Percentiles rank a stretch among this genome's conserved stretches.
These are phyloP conservation scores for Calosoma granatense DNA, from an alignment of 1,140 invertebrate genomes.

Conservation along the genomic window DNA sequence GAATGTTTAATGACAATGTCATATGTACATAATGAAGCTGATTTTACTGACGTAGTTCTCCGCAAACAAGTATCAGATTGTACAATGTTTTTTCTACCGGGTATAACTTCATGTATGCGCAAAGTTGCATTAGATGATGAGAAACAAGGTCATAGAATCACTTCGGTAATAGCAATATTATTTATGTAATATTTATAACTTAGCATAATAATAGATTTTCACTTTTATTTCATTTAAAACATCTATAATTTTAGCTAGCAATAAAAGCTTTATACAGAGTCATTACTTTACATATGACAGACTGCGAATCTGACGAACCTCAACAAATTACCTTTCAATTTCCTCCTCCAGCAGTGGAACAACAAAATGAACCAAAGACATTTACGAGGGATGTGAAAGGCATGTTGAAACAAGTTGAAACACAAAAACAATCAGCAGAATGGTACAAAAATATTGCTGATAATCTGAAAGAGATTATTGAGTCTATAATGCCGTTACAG, in stretches of 20 bases:
- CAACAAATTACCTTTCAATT: slow-evolving; percentile 10
- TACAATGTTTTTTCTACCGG: slow-evolving; percentile 51
- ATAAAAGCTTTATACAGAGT: slow-evolving; percentile 39
- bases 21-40: slow-evolving; percentile 38
- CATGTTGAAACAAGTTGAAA: slow-evolving; percentile 31
- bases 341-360: slow-evolving; percentile 9
- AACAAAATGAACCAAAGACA: slow-evolving; percentile 16
- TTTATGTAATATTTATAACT: slow-evolving; percentile 16
- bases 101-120: slow-evolving; percentile 44
- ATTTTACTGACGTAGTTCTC: slow-evolving; percentile 34
- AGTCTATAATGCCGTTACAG: slow-evolving; percentile 37
- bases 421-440: slow-evolving; percentile 36
- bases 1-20: slow-evolving; percentile 45
- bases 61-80: slow-evolving; percentile 41
- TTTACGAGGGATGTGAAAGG: slow-evolving; percentile 15
- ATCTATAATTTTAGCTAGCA: slow-evolving; percentile 33
- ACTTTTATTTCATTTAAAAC: slow-evolving; percentile 18
- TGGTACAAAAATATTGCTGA: slow-evolving; percentile 46
- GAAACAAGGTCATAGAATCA: slow-evolving; percentile 48
- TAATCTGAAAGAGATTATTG: slow-evolving; percentile 41
- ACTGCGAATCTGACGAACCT: slow-evolving; percentile 24
- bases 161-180: slow-evolving; percentile 39
- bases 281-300: slow-evolving; percentile 38
- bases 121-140: slow-evolving; percentile 43
- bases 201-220: slow-evolving; percentile 30